Evolutionary conservation across 2,113 vertebrate species (phyloP).

Genomic region (Raja brachyura): DNA sequence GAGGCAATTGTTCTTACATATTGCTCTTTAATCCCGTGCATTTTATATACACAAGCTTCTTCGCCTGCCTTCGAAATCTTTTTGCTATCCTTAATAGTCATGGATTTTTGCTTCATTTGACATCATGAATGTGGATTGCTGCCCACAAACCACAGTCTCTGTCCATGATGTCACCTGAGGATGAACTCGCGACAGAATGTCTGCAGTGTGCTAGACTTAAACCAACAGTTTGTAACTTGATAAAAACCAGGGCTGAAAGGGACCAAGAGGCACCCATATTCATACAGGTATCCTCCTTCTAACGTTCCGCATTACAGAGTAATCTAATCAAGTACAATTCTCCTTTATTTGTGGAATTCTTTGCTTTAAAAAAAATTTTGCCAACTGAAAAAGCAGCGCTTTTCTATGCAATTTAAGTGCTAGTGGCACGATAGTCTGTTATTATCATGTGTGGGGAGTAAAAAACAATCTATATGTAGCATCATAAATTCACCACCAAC

Average conservation of each 20-base stretch:
- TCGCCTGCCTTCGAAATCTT: background rate
- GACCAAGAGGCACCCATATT: background rate
- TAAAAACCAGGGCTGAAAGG: background rate
- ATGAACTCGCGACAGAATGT: constrained; percentile 24
- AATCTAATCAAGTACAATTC: background rate
- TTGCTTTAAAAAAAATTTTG: background rate
- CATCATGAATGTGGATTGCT: constrained; percentile 12
- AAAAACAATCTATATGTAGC: constrained; percentile 10
- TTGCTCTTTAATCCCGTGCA: background rate
- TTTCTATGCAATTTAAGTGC: background rate
- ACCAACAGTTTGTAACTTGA: background rate
- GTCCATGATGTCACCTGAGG: constrained; percentile 27
- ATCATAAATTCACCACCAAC: background rate
- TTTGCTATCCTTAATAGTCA: background rate
- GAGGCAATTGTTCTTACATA: background rate
- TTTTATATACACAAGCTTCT: background rate
- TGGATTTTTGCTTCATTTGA: background rate
- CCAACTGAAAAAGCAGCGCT: constrained; percentile 18
- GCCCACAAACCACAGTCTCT: constrained; percentile 1
- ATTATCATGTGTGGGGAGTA: constrained; percentile 26
- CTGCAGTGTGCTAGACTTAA: background rate
- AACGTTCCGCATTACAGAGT: background rate
- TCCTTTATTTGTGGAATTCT: background rate
- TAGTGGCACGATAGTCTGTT: constrained; percentile 15
- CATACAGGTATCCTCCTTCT: background rate